Conservation (phyloP, 2,797 vertebrate species). For the Aphelocoma californica region DNA sequence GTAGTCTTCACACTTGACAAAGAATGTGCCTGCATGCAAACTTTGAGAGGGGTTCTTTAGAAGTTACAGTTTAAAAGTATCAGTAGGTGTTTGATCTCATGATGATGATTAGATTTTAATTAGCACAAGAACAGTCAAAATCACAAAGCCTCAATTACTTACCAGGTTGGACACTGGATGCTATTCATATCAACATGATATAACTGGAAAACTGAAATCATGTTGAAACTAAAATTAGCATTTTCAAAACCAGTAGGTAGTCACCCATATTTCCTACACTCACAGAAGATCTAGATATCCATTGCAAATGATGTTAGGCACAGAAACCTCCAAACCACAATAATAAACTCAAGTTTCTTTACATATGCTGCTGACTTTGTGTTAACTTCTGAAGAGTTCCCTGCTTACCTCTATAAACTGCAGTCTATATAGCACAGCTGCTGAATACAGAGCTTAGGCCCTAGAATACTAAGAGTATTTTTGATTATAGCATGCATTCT, state of each 20-base stretch:
- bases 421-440: neutral
- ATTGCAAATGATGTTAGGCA: neutral
- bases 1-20: neutral
- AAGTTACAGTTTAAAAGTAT: conserved; percentile 21
- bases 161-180: conserved; percentile 7
- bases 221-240: conserved; percentile 14
- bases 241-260: neutral
- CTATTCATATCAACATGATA: conserved; percentile 29
- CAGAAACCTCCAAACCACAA: neutral
- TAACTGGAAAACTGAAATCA: neutral
- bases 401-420: neutral
- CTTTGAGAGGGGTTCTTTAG: neutral
- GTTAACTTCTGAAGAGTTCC: neutral
- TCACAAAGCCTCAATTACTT: conserved; percentile 43
- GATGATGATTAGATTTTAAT: conserved; percentile 62
- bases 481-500: neutral
- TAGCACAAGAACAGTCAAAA: conserved; percentile 26
- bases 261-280: neutral
- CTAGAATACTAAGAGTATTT: neutral
- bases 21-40: neutral
- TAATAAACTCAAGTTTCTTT: neutral
- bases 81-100: conserved; percentile 42
- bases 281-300: neutral
- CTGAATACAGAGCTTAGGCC: neutral
- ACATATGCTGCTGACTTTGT: neutral